Evolutionary conservation across 2,888 invertebrate genomes (phyloP).

Genomic region (Sinopyrophorus schimmeli): DNA sequence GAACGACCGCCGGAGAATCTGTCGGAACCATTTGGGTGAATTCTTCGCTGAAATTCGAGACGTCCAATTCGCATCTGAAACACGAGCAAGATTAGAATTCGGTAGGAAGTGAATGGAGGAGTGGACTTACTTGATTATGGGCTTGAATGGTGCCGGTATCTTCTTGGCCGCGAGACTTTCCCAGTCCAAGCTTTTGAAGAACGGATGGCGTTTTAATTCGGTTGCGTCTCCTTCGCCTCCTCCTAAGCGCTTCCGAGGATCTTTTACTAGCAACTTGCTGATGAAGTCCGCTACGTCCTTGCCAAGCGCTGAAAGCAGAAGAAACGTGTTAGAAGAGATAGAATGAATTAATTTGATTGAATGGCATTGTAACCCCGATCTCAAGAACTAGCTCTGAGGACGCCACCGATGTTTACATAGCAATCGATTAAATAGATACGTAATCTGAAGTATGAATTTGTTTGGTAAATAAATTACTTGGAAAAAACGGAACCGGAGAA

Average conservation of each 20-base stretch:
- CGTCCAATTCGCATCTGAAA: slow-evolving; percentile 78
- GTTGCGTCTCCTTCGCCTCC: slow-evolving; percentile 82
- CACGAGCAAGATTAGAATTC: background rate
- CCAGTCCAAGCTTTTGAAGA: slow-evolving; percentile 89
- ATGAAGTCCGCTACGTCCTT: slow-evolving; percentile 78
- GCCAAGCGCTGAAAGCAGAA: slow-evolving; percentile 60
- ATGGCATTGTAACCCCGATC: background rate
- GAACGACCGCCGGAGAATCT: slow-evolving; percentile 89
- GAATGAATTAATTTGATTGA: background rate
- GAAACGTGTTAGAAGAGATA: no score
- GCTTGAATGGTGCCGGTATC: slow-evolving; percentile 86
- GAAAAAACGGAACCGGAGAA: no score
- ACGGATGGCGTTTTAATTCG: slow-evolving; percentile 87
- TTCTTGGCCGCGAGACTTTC: slow-evolving; percentile 74
- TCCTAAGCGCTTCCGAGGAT: slow-evolving; percentile 84
- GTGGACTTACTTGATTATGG: slow-evolving; percentile 68
- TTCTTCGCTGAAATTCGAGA: slow-evolving; percentile 95
- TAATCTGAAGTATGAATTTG: no score
- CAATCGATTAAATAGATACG: no score
- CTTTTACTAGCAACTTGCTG: slow-evolving; percentile 81
- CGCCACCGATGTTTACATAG: no score
- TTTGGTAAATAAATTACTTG: no score
- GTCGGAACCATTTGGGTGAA: slow-evolving; percentile 91
- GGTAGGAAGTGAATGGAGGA: background rate
- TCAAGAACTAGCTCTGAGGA: no score